Evolutionary conservation across 1,140 invertebrate species (phyloP), one percentile per base, ranked within the genome.

Genomic region (Pentalonia nigronervosa): DNA sequence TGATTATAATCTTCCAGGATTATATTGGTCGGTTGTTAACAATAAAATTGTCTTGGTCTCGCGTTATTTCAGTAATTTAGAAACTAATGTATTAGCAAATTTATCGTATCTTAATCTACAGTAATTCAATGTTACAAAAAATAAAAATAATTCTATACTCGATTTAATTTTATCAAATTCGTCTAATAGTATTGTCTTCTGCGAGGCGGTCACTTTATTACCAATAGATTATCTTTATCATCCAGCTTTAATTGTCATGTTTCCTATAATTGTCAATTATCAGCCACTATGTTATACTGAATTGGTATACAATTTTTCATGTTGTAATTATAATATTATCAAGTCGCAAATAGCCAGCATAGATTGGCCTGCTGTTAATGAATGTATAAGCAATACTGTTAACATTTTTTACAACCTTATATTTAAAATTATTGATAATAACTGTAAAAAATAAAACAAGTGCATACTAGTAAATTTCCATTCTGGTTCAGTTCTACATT

Each of bases 161-260:
- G 81, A 84, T 84, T 84, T 84, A 84, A 83, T 83, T 83, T 41
- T 8, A 83, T 83, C 81, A 41, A 83, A 83, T 83, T 83, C 81
- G 25, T 21, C 20, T 6, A 34, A 21, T 21, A 41, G 23, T 83
- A 1, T 45, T 45, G 20, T 45, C 45, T 84, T 4, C 7, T 25
- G 21, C 45, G 23, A 45, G 8, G 36, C 8, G 34, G 34, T 25
- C 2, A 84, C 36, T 36, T 84, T 45, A 84, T 84, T 25, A 45
- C 36, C 36, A 25, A 84, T 25, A 21, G 7, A 84, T 84, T 45
- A 84, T 84, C 20, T 41, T 8, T 45, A 84, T 84, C 36, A 45
- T 41, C 3, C 21, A 11, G 36, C 21, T 25, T 84, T 84, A 84
- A 36, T 84, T 84, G 23, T 84, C 25, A 84, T 8, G 2, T 84